phyloP scores from a whole-genome alignment of 2,797 vertebrate genomes.

The Bradypodion ventrale region DNA sequence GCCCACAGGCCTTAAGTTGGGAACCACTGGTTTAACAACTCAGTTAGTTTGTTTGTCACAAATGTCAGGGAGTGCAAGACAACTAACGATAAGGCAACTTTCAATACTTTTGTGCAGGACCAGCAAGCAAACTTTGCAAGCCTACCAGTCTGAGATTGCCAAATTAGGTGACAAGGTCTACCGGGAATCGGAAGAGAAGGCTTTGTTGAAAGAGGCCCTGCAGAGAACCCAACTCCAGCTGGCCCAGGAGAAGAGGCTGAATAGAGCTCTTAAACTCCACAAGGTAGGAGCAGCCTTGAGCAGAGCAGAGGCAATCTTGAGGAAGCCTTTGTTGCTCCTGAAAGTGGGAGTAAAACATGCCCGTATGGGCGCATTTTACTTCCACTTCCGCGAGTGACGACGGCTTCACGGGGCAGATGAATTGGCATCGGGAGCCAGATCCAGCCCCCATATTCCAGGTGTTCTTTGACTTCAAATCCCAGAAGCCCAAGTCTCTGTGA shows the following conservation, averaged over 20 bases:
- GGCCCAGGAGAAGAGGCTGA: constrained; percentile 69
- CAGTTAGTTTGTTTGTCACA: fast-evolving
- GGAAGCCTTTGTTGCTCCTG: no score
- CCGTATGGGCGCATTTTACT: no score
- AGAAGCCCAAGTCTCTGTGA: no score
- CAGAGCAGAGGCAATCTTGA: neutral
- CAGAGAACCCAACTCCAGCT: constrained; percentile 67
- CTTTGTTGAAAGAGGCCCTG: constrained; percentile 74
- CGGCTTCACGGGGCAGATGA: no score
- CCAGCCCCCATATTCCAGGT: no score
- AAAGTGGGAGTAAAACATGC: no score
- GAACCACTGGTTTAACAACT: no score
- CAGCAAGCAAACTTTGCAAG: constrained; percentile 49
- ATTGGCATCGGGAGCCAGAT: no score
- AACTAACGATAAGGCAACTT: fast-evolving
- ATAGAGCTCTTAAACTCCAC: constrained; percentile 31
- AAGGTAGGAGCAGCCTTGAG: constrained; percentile 62
- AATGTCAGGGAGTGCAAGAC: fast-evolving
- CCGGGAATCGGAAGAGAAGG: constrained; percentile 69
- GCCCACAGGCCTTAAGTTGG: no score
- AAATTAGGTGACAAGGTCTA: constrained; percentile 65
- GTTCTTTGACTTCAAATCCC: no score
- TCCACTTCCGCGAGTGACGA: no score
- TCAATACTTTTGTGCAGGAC: constrained; percentile 50
- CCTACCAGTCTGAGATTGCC: constrained; percentile 60